These are phyloP conservation scores for Rhynchophorus ferrugineus DNA, from an alignment of 1,140 invertebrate species.

Conservation along the genomic window DNA sequence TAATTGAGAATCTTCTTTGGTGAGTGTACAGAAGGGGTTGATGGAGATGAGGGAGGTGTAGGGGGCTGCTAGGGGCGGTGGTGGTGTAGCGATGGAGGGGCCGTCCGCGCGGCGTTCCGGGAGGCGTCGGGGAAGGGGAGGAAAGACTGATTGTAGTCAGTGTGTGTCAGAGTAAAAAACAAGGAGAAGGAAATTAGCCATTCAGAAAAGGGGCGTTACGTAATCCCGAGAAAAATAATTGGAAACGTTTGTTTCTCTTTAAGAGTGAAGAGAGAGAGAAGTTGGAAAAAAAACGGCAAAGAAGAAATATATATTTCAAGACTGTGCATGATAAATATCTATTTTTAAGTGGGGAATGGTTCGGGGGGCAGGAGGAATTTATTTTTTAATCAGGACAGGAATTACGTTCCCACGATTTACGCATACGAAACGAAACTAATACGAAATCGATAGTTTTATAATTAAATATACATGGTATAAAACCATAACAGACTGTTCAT, in stretches of 20 bases:
- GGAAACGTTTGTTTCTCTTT: background rate
- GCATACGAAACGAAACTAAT: too few relatives aligned
- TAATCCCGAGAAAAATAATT: background rate
- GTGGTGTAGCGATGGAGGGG: conserved; percentile 8
- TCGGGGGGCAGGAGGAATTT: too few relatives aligned
- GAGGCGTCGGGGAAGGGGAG: conserved; percentile 10
- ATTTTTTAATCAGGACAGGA: too few relatives aligned
- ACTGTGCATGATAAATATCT: too few relatives aligned
- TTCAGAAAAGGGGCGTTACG: background rate
- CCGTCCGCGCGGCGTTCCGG: background rate
- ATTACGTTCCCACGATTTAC: too few relatives aligned
- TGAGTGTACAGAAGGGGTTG: conserved; percentile 40
- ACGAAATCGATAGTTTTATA: too few relatives aligned
- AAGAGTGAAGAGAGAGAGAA: background rate
- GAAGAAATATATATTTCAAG: too few relatives aligned
- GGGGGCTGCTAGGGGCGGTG: conserved; percentile 11
- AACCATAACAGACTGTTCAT: too few relatives aligned
- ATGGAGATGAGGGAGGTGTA: conserved; percentile 31
- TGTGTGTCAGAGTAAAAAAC: conserved; percentile 38
- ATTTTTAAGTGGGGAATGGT: too few relatives aligned
- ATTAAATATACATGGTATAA: too few relatives aligned
- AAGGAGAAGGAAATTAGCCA: conserved; percentile 18
- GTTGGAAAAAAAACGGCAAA: too few relatives aligned
- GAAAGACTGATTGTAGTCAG: conserved; percentile 39
- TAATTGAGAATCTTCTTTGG: conserved; percentile 42